Evolutionary conservation across 2,797 vertebrate species (phyloP).

Genomic region (Chaenodraco wilsoni): DNA sequence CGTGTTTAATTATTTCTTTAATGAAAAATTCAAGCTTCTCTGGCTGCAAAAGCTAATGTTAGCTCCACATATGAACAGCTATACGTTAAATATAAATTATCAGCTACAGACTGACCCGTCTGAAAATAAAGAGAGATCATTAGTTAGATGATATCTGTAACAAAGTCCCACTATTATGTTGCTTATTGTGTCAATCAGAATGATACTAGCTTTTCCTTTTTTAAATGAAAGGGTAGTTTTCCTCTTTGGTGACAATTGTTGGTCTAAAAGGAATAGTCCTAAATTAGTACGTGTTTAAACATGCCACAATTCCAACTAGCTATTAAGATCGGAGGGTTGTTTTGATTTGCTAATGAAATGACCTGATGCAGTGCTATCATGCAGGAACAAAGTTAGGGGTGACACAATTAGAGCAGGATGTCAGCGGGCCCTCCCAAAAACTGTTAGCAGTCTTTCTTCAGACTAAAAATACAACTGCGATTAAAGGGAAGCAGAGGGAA

Average conservation of each 20-base stretch:
- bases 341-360: constrained; percentile 10
- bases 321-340: background rate
- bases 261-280: background rate
- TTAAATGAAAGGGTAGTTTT: background rate
- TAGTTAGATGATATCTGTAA: background rate
- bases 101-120: background rate
- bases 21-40: background rate
- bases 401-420: background rate
- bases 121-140: background rate
- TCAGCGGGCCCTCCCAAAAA: constrained; percentile 7
- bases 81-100: background rate
- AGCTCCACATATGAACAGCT: background rate
- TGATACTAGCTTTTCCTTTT: background rate
- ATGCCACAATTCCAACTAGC: constrained; percentile 2
- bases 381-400: constrained; percentile 1
- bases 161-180: background rate
- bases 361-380: background rate
- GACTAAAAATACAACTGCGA: constrained; percentile 7
- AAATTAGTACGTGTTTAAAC: background rate
- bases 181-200: no score
- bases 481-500: background rate
- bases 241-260: no score
- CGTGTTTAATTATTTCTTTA: background rate
- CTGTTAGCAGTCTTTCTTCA: constrained; percentile 2
- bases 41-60: background rate